Evolutionary conservation across 2,113 vertebrate species (phyloP), one percentile per base, ranked within the genome.

Genomic region (Microtus ochrogaster): DNA sequence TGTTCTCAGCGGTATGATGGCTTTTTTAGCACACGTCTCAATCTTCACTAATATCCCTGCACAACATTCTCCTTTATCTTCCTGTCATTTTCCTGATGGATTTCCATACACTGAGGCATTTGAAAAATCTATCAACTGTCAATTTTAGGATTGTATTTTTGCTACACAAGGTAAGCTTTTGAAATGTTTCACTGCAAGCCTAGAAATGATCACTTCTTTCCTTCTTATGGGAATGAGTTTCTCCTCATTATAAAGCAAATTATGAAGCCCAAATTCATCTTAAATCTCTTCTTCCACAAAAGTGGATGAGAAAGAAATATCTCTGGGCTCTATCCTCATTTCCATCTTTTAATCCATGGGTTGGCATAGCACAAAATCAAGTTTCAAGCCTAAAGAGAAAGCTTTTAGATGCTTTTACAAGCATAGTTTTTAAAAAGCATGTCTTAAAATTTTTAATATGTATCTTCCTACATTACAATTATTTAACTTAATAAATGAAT

Each of bases 101-200:
- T 95, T 96, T 97, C 89, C 84, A 55, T 89, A 95, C n/a, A 94
- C 58, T 72, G 66, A 94, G 79, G 65, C 93, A 95, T 95, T 81
- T 95, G 39, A 89, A 91, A 97, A 94, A 96, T 79, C 41, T 91
- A 92, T 95, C 90, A 97, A 90, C 88, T 91, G 92, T 96, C 96
- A 98, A 82, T 95, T 95, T 91, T 84, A 85, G 89, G 65, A 97
- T 98, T 97, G 76, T 66, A 81, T 92, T 97, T 98, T 97, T 19
- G 30, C 89, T 88, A 73, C 84, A 91, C 55, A 94, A 90, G 66
- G 87, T 61, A 89, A 97, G 86, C 74, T 95, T 95, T 95, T 82
- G 47, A 89, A 73, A 88, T 81, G 26, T 96, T 97, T 94, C 85
- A 87, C 96, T 90, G 87, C 49, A 84, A 85, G 55, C 22, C 55